Evolutionary conservation across 2,113 vertebrate genomes (phyloP).

Genomic region (Spea bombifrons): DNA sequence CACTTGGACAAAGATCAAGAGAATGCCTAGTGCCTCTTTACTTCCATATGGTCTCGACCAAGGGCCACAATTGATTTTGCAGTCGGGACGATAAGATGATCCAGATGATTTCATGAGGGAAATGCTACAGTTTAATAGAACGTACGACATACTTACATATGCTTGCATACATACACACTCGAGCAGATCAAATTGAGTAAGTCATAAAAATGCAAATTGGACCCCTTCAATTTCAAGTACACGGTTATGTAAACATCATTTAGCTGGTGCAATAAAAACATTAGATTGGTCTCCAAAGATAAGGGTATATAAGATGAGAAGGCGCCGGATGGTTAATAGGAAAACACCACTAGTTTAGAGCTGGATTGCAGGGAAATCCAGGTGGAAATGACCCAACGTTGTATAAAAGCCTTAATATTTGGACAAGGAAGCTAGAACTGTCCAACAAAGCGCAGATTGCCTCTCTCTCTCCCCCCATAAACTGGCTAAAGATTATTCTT

Average conservation of each 20-base stretch:
- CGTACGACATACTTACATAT: no score
- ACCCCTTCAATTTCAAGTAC: not conserved
- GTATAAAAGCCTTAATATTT: no score
- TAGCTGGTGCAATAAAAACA: not conserved
- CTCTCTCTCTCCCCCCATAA: no score
- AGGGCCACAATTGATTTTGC: slow-evolving; percentile 9
- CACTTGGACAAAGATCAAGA: slow-evolving; percentile 1
- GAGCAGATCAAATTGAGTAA: not conserved
- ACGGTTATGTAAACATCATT: not conserved
- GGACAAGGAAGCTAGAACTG: no score
- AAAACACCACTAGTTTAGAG: no score
- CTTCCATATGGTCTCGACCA: not conserved
- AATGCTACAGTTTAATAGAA: no score
- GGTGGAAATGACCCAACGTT: no score
- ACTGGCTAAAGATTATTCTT: no score
- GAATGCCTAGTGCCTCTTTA: not conserved
- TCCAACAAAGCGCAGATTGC: no score
- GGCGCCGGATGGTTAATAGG: not conserved
- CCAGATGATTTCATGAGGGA: not conserved
- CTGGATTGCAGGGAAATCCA: no score
- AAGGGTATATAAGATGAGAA: not conserved
- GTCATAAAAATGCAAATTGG: slow-evolving; percentile 1
- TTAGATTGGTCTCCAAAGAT: not conserved
- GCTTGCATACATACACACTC: no score
- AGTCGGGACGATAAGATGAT: not conserved